phyloP scores from a whole-genome alignment of 2,888 invertebrate species.

The Epirrita christyi region DNA sequence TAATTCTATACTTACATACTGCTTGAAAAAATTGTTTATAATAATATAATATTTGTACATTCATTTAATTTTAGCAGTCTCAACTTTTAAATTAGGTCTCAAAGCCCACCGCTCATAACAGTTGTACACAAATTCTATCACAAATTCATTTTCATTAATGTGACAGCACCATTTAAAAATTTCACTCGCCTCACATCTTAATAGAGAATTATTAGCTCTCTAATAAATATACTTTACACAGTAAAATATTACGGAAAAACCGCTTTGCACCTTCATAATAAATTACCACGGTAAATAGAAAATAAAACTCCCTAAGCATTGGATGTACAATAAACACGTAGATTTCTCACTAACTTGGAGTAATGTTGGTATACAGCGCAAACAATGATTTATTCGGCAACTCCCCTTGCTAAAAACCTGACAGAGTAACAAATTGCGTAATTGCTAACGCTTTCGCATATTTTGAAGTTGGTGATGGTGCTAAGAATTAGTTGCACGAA shows the following conservation, averaged over 20 bases:
- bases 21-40: too few species aligned
- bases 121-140: background rate
- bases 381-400: slow-evolving; percentile 47
- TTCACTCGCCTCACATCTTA: slow-evolving; percentile 29
- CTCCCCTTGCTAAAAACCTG: slow-evolving; percentile 35
- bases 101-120: background rate
- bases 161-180: slow-evolving; percentile 26
- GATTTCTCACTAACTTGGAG: slow-evolving; percentile 49
- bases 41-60: too few species aligned
- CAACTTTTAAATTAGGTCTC: background rate
- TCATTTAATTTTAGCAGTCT: too few species aligned
- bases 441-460: slow-evolving; percentile 1
- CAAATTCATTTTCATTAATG: slow-evolving; percentile 26
- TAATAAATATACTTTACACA: slow-evolving; percentile 34
- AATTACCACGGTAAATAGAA: slow-evolving; percentile 48
- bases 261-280: slow-evolving; percentile 33
- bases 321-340: slow-evolving; percentile 48
- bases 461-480: background rate
- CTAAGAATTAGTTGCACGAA: too few species aligned
- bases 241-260: slow-evolving; percentile 30
- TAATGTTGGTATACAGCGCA: slow-evolving; percentile 50
- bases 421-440: slow-evolving; percentile 21
- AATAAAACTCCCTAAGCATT: slow-evolving; percentile 46
- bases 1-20: too few species aligned
- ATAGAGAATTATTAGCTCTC: slow-evolving; percentile 38